Percentiles rank a stretch among this genome's conserved stretches.
Conservation (phyloP, 2,113 vertebrate genomes). For the Myotis brandtii region DNA sequence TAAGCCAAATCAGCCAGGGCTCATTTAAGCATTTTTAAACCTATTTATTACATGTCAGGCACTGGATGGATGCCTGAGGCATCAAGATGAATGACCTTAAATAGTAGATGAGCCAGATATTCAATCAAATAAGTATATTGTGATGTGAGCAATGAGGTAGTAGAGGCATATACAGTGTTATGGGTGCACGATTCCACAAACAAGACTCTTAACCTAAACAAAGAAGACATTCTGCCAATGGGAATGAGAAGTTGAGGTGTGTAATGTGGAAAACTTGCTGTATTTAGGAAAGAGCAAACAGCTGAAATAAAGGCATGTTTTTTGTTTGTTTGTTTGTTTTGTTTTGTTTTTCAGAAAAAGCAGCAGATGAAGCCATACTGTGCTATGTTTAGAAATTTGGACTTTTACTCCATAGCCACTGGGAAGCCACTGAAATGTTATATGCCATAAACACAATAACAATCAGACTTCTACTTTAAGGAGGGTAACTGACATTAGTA, state of each 20-base stretch:
- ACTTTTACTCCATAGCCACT: not conserved
- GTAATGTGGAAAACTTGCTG: not conserved
- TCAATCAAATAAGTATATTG: not conserved
- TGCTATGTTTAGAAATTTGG: not conserved
- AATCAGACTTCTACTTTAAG: not conserved
- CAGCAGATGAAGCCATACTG: not conserved
- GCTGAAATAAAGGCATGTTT: not conserved
- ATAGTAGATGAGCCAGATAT: not conserved
- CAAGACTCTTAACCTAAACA: not conserved
- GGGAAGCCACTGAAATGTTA: not conserved
- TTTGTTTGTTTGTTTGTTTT: no score
- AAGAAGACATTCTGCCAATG: not conserved
- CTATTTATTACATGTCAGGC: not conserved
- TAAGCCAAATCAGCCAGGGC: no score
- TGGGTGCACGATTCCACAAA: not conserved
- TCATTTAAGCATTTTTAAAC: constrained; percentile 1
- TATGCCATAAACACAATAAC: not conserved
- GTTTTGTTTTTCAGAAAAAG: not conserved
- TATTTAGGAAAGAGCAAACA: constrained; percentile 25
- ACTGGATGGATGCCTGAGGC: not conserved
- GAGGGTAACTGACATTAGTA: not conserved
- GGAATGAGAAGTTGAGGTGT: not conserved
- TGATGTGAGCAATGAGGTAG: not conserved
- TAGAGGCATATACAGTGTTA: not conserved
- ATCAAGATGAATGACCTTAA: not conserved